Evolutionary conservation across 2,797 vertebrate genomes (phyloP), one percentile per base, ranked within the genome.

Genomic region (Falco naumanni): DNA sequence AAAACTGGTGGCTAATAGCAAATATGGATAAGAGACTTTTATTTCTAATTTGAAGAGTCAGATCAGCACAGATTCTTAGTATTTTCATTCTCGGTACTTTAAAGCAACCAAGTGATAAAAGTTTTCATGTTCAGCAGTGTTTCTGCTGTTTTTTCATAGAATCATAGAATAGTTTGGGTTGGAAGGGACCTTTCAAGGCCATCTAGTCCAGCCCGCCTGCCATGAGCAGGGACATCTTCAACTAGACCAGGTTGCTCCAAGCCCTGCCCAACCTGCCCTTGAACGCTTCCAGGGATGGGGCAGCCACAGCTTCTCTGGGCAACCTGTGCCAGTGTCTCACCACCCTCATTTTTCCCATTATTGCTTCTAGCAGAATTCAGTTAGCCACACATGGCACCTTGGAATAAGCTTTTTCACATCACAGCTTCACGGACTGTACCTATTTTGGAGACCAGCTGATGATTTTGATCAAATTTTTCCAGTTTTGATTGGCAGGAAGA

Each of bases 161-260:
- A n/a, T n/a, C 53, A 1, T 0, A 1, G 45, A 12, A 20, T 3
- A 13, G 13, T 31, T 68, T 39, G n/a, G n/a, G 25, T 26, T 2
- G 48, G 28, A 41, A 48, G 15, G 20, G 31, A 37, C 15, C 33
- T 29, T n/a, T 18, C 41, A 28, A 51, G 39, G 4, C 12, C 22
- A 31, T 5, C 21, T 1, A 43, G 33, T 12, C 16, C 45, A 45
- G 18, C 21, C 26, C 9, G 16, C 31, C 50, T 34, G 66, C 41
- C 2, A 1, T 1, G 5, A 3, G 50, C 43, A 80, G 59, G 43
- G 76, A 22, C 65, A 65, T 1, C 59, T 43, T 2, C 41, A 0
- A 9, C 43, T 0, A 1, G 22, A 16, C 0, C 56, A 64, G 31
- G 47, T 8, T 57, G 50, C 72, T 53, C 72, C 13, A 3, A 66